phyloP scores from a whole-genome alignment of 64 coral and sea anemone genomes.

The Porites lutea region DNA sequence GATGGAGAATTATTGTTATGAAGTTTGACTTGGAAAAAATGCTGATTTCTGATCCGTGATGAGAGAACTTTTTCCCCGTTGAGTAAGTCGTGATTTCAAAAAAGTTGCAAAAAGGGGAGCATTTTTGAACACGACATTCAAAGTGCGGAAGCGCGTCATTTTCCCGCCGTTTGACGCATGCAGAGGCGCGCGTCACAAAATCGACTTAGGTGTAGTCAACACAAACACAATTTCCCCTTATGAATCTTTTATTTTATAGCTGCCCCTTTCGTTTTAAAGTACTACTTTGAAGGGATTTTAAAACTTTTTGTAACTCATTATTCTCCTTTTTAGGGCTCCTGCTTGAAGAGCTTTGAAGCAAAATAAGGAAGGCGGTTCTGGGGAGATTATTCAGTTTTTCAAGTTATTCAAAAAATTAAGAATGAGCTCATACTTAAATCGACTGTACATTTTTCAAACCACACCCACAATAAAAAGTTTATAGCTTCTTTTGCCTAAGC shows the following conservation, averaged over 20 bases:
- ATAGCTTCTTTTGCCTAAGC: neutral
- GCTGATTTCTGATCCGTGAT: neutral
- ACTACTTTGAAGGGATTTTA: too few species aligned
- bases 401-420: neutral
- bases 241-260: too few species aligned
- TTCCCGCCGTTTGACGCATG: conserved; percentile 57
- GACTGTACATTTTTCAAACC: neutral
- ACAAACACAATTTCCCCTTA: neutral
- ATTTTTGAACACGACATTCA: conserved; percentile 10
- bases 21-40: neutral
- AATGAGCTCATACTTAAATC: neutral
- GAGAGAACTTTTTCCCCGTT: too few species aligned
- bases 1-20: neutral
- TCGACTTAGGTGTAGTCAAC: neutral
- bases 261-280: too few species aligned
- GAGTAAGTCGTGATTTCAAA: neutral
- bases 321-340: too few species aligned
- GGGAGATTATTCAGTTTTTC: neutral
- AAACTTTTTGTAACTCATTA: too few species aligned
- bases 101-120: conserved; percentile 23
- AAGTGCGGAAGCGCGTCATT: conserved; percentile 14
- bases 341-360: too few species aligned
- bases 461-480: neutral
- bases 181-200: neutral
- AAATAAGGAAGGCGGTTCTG: too few species aligned